Evolutionary conservation across 2,797 vertebrate genomes (phyloP), one percentile per base, ranked within the genome.

Genomic region (Gadopsis bispinosus): DNA sequence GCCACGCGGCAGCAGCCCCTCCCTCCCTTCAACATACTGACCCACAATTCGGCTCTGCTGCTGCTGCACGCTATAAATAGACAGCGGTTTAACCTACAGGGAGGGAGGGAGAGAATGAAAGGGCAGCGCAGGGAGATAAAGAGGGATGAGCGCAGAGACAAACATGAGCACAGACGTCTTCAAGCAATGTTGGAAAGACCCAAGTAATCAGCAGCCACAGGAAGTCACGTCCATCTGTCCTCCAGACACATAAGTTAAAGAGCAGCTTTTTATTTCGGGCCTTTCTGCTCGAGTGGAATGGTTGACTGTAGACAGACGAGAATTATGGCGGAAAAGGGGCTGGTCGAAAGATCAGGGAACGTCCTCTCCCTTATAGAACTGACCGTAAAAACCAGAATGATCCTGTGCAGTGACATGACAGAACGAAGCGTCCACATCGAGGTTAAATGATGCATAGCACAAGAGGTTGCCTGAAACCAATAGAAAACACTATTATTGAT

Each of bases 21-120:
- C 86, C 89, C 84, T 76, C 84, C 69, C 59, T 83, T 80, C 92
- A 93, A 88, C 92, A 93, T 76, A 92, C 92, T 94, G 91, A 93
- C 92, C 91, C 89, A 93, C 86, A 93, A 94, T 90, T 75, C 87
- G 69, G 84, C 83, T 83, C 73, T 78, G 84, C 91, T 68, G 84
- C 91, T 68, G 77, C 88, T 54, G 43, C 72, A 1, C 31, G 20
- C 92, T 92, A 93, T 88, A 93, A 91, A 93, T 93, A 94, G 92
- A 75, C 58, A 5, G 68, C 66, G 89, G 80, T 87, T 92, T 91
- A 93, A 91, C 90, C 87, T 89, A 83, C 80, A 91, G 80, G 26
- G 33, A 66, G 39, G 26, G 75, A 73, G 54, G 60, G 71, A 67
- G 68, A 64, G 69, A 78, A 75, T 69, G 62, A 79, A 70, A 68